These are phyloP conservation scores for Cantharis rustica DNA, from an alignment of 2,888 invertebrate genomes.

Conservation along the genomic window DNA sequence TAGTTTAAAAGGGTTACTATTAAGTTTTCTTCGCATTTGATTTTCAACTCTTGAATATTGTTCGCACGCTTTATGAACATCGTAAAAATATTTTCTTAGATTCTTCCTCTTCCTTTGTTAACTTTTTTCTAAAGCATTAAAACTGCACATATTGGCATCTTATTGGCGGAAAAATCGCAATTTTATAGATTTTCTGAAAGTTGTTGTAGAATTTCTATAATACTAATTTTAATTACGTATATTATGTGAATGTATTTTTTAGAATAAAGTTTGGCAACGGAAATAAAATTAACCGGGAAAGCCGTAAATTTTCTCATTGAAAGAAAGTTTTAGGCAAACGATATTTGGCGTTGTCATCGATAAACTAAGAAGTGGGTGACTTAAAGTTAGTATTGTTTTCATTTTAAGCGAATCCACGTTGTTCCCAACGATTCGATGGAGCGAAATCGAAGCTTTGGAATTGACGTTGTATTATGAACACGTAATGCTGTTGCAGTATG, in stretches of 20 bases:
- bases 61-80: neutral
- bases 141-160: neutral
- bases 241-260: neutral
- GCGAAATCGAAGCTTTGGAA: neutral
- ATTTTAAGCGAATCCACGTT: neutral
- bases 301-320: neutral
- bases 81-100: neutral
- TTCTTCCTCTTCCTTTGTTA: neutral
- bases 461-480: neutral
- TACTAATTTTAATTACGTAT: too few species aligned
- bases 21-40: neutral
- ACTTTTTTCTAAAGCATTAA: too few species aligned
- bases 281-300: neutral
- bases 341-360: neutral
- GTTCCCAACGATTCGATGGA: neutral
- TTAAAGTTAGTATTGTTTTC: neutral
- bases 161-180: neutral
- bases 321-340: neutral
- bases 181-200: neutral
- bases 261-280: neutral
- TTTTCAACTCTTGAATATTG: neutral
- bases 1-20: neutral
- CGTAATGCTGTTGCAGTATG: neutral
- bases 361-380: neutral
- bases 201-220: neutral